Conservation (phyloP, 2,797 vertebrate genomes). For the Valencia hispanica region DNA sequence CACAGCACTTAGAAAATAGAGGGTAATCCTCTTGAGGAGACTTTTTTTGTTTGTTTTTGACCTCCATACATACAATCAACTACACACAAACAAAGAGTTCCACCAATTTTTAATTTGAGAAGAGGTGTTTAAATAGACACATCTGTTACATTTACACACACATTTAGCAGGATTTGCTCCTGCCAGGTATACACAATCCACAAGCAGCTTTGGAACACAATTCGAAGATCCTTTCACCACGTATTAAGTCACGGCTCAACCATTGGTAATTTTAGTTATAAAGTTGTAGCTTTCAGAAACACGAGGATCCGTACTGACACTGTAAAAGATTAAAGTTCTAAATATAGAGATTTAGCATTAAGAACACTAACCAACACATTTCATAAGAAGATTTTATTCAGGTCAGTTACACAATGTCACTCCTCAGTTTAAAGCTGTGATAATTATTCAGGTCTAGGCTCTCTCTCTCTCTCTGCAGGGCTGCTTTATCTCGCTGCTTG, state of each 20-base stretch:
- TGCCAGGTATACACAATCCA: too few relatives aligned
- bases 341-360: not conserved
- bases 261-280: not conserved
- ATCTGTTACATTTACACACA: too few relatives aligned
- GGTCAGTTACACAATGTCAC: conserved; percentile 1
- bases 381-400: not conserved
- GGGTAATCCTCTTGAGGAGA: too few relatives aligned
- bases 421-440: not conserved
- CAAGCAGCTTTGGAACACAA: too few relatives aligned
- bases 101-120: too few relatives aligned
- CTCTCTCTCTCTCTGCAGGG: conserved; percentile 5
- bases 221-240: not conserved
- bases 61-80: too few relatives aligned
- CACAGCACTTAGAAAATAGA: too few relatives aligned
- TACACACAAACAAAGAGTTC: too few relatives aligned
- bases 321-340: not conserved
- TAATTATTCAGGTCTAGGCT: not conserved
- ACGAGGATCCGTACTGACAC: not conserved
- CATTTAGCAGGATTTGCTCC: too few relatives aligned
- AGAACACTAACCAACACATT: not conserved
- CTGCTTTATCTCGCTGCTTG: conserved; percentile 6
- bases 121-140: too few relatives aligned
- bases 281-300: not conserved
- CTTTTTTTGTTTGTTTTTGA: too few relatives aligned
- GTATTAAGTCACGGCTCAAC: not conserved